Percentiles rank a stretch among this genome's conserved stretches.
Evolutionary conservation across 2,888 invertebrate genomes (phyloP).

Genomic region (Altica lythri): DNA sequence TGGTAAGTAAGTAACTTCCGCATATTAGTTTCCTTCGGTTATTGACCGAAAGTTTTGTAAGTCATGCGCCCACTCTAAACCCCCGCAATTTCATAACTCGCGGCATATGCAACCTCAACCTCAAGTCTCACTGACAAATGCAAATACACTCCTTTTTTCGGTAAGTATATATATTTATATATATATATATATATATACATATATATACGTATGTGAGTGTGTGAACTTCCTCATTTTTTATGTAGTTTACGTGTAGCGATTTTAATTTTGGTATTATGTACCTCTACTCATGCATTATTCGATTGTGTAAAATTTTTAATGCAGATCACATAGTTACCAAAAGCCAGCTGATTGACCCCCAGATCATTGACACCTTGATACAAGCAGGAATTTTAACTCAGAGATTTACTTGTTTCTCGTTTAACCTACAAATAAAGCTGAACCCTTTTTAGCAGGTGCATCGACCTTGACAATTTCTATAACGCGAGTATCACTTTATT

Average conservation of each 20-base stretch:
- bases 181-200: too few relatives aligned
- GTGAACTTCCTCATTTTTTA: constrained; percentile 29
- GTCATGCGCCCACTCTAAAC: constrained; percentile 49
- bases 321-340: constrained; percentile 51
- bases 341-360: constrained; percentile 41
- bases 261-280: constrained; percentile 21
- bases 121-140: constrained; percentile 25
- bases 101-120: constrained; percentile 41
- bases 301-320: constrained; percentile 43
- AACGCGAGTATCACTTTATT: constrained; percentile 28
- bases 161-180: too few relatives aligned
- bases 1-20: constrained; percentile 51
- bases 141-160: constrained; percentile 16
- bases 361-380: constrained; percentile 53
- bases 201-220: too few relatives aligned
- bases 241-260: constrained; percentile 26
- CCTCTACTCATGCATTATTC: constrained; percentile 23
- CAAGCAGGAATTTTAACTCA: constrained; percentile 37
- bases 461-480: constrained; percentile 24
- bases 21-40: constrained; percentile 45
- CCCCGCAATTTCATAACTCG: constrained; percentile 44
- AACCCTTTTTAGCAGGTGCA: constrained; percentile 24
- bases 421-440: constrained; percentile 44
- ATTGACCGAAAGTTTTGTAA: constrained; percentile 49
- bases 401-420: too few relatives aligned